Evolutionary conservation across 2,888 invertebrate species (phyloP).

Genomic region (Nephrotoma appendiculata): DNA sequence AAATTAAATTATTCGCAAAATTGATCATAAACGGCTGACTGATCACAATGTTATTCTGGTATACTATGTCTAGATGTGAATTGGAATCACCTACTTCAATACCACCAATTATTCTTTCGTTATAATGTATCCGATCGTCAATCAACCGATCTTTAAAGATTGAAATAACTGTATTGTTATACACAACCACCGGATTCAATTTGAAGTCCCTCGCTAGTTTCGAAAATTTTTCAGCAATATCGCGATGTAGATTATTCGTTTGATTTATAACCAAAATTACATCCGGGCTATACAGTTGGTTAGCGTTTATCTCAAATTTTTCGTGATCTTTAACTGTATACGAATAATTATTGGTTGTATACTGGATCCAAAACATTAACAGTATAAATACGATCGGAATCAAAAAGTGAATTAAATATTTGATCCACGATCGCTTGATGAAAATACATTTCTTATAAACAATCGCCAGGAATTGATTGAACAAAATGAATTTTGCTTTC

Average conservation of each 20-base stretch:
- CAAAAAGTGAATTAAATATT: conserved; percentile 4
- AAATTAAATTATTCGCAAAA: not conserved
- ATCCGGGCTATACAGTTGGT: not conserved
- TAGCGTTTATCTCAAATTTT: not conserved
- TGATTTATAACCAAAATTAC: not conserved
- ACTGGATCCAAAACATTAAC: not conserved
- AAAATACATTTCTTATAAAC: conserved; percentile 29
- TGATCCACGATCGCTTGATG: conserved; percentile 21
- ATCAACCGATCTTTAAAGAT: not conserved
- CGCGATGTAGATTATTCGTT: not conserved
- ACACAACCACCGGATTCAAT: not conserved
- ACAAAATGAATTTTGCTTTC: not conserved
- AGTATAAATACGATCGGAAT: not conserved
- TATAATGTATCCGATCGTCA: conserved; percentile 23
- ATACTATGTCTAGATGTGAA: not conserved
- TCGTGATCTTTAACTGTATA: not conserved
- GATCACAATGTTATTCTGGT: not conserved
- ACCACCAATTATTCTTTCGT: conserved; percentile 25
- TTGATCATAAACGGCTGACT: not conserved
- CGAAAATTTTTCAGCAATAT: not conserved
- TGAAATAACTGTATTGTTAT: not conserved
- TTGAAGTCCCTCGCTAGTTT: not conserved
- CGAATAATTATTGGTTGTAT: not conserved
- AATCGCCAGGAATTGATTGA: conserved; percentile 21
- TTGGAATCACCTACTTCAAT: conserved; percentile 16